Conservation (phyloP, 64 coral and sea anemone species). For the Stichodactyla mertensii region DNA sequence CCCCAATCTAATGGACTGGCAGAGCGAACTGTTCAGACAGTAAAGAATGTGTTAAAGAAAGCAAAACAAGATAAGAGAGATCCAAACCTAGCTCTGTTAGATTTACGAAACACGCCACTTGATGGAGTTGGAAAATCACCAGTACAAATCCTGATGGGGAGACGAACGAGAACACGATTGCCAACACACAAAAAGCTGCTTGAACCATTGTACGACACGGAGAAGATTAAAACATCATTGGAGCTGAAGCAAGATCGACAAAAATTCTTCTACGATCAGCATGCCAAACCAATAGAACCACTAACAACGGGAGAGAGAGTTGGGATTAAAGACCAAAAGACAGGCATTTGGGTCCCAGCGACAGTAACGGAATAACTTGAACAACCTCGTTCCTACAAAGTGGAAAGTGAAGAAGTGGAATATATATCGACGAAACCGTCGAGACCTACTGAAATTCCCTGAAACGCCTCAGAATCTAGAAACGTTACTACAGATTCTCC, state of each 20-base stretch:
- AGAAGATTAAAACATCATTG: background rate
- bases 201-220: background rate
- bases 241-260: constrained; percentile 24
- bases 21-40: background rate
- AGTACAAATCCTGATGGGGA: constrained; percentile 16
- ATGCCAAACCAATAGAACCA: background rate
- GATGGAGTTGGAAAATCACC: constrained; percentile 11
- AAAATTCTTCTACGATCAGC: constrained; percentile 21
- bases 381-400: constrained; percentile 7
- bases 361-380: background rate
- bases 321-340: background rate
- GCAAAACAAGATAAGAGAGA: constrained; percentile 10
- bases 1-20: constrained; percentile 8
- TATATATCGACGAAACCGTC: background rate
- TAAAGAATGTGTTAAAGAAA: constrained; percentile 13
- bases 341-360: background rate
- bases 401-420: background rate
- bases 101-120: constrained; percentile 21
- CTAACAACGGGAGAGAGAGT: background rate
- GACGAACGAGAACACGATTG: constrained; percentile 18
- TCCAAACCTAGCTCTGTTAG: constrained; percentile 6
- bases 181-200: constrained; percentile 24
- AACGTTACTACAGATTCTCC: background rate
- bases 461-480: background rate
- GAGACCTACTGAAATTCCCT: background rate